Base-by-base conservation (phyloP, 2,797 vertebrate genomes). In the Enteromius thamalakanensis region DNA sequence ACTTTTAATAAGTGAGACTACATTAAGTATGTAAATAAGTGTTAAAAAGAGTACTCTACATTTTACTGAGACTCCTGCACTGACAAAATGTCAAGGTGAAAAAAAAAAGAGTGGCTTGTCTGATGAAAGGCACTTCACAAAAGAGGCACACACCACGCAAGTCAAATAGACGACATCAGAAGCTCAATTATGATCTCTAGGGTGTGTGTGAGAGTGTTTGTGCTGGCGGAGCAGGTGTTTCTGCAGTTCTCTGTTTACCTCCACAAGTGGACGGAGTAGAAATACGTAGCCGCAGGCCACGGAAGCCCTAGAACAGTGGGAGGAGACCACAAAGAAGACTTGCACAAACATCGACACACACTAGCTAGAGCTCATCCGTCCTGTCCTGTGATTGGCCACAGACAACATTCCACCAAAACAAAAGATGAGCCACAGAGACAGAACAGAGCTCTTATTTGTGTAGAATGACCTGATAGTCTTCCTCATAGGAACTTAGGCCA, bases 401-500 rank as follows among this genome's bases (percentile, higher is more conserved):
- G 79, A 81, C 83, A 80, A 79, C 75, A 82, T 90, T 86, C 82
- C 85, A 67, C 29, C 80, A 88, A 76, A 90, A 89, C 89, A 93
- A 86, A 87, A 89, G 86, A 83, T 76, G 77, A 87, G 76, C 81
- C 49, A 49, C 42, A 74, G 74, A 75, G 34, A 85, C 85, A 78
- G 64, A 86, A 77, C 70, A 71, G 51, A 55, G 64, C 58, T 81
- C 53, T 64, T 79, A 51, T 82, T 81, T 86, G 83, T 86, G 70
- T 85, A 64, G 83, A 82, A 87, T 15, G 32, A 74, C 29, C 76
- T 23, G 76, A 51, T 51, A 37, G 76, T 67, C 11, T 79, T 67
- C 49, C 85, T 69, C 75, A 89, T 87, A 64, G 75, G 79, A 58
- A 82, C 82, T 75, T 71, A 79, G 40, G 60, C 74, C 76, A 19